These are phyloP conservation scores for Brachyhypopomus gauderio DNA, from an alignment of 2,113 vertebrate species.

Conservation along the genomic window DNA sequence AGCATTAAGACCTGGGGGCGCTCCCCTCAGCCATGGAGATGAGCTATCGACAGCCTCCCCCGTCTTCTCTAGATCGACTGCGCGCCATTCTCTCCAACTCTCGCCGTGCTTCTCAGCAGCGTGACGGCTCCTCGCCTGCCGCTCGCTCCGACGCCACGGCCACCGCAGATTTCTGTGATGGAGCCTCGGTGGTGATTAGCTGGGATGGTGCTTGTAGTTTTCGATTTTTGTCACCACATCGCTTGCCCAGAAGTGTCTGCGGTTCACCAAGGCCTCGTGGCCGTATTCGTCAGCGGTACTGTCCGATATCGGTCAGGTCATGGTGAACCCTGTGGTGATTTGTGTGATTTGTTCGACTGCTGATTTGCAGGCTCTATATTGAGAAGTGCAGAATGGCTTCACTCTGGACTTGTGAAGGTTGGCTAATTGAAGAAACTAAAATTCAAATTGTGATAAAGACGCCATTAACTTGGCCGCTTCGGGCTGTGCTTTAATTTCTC, in stretches of 20 bases:
- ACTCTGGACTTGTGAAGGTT: too few species aligned
- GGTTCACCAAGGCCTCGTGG: too few species aligned
- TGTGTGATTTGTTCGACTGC: not conserved
- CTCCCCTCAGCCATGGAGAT: slow-evolving; percentile 64
- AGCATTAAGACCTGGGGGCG: slow-evolving; percentile 50
- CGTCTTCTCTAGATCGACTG: slow-evolving; percentile 55
- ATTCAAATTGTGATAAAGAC: not conserved
- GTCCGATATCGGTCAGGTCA: not conserved
- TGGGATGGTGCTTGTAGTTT: not conserved
- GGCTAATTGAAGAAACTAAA: not conserved
- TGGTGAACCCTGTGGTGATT: not conserved
- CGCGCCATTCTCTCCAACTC: slow-evolving; percentile 55
- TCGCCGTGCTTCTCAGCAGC: slow-evolving; percentile 61
- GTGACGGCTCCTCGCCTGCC: slow-evolving; percentile 51
- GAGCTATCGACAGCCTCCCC: slow-evolving; percentile 65
- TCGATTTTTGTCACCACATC: not conserved
- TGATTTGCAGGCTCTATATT: not conserved
- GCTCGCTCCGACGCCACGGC: not conserved
- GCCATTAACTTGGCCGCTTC: not conserved
- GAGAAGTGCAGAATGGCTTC: not conserved
- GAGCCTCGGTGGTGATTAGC: not conserved
- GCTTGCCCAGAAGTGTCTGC: not conserved
- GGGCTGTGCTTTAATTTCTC: not conserved
- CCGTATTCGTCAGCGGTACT: not conserved
- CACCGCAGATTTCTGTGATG: not conserved